These are phyloP conservation scores for Leptodactylus fallax DNA, from an alignment of 2,797 vertebrate genomes.

Conservation along the genomic window DNA sequence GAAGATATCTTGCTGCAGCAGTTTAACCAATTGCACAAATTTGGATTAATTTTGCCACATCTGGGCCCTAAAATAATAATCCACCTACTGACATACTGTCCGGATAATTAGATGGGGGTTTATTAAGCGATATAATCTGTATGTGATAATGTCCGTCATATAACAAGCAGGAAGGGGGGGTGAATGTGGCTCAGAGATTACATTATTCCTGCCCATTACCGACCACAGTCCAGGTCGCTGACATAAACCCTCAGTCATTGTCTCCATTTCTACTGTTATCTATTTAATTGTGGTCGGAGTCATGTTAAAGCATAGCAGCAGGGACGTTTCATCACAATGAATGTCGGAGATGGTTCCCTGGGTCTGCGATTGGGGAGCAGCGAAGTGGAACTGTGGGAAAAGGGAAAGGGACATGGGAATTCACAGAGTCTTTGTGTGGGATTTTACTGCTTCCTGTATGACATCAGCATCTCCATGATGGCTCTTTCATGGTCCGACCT, in stretches of 20 bases:
- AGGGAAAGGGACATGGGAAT: conserved; percentile 37
- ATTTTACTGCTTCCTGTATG: conserved; percentile 53
- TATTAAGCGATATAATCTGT: background rate
- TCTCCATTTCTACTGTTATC: conserved; percentile 44
- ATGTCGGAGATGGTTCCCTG: conserved; percentile 28
- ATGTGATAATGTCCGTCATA: background rate
- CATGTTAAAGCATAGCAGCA: conserved; percentile 46
- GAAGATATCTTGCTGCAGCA: no score
- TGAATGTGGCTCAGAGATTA: conserved; percentile 12
- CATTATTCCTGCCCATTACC: conserved; percentile 26
- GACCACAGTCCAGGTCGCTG: background rate
- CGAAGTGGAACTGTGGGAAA: conserved; percentile 60
- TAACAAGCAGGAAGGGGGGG: conserved; percentile 1
- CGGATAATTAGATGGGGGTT: background rate
- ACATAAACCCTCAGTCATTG: conserved; percentile 20
- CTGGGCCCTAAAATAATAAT: background rate
- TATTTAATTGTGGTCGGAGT: conserved; percentile 48
- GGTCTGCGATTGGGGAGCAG: conserved; percentile 51
- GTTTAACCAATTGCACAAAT: background rate
- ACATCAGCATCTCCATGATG: conserved; percentile 45
- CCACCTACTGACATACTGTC: background rate
- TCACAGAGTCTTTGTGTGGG: conserved; percentile 36
- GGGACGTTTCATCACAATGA: conserved; percentile 53
- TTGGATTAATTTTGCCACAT: background rate
- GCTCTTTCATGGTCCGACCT: conserved; percentile 28